These are phyloP conservation scores for Podabrus alpinus DNA, from an alignment of 2,888 invertebrate species.

Conservation along the genomic window DNA sequence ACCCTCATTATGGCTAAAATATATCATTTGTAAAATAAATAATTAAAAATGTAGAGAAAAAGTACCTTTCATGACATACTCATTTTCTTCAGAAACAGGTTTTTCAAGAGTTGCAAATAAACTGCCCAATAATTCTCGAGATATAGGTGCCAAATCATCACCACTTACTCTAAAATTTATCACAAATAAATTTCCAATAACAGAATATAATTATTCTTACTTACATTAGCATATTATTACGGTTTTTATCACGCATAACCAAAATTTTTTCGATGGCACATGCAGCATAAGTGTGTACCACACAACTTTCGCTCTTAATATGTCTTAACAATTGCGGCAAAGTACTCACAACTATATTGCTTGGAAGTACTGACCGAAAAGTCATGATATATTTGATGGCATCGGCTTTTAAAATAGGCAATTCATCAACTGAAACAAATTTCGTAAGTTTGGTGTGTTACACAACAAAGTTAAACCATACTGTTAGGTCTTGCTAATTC, in stretches of 20 bases:
- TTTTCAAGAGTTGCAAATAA: slow-evolving; percentile 76
- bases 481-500: slow-evolving; percentile 79
- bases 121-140: slow-evolving; percentile 71
- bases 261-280: slow-evolving; percentile 88
- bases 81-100: slow-evolving; percentile 86
- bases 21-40: slow-evolving; percentile 1
- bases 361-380: slow-evolving; percentile 87
- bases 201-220: slow-evolving; percentile 33
- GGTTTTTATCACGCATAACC: slow-evolving; percentile 66
- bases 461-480: slow-evolving; percentile 50
- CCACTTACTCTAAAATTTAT: slow-evolving; percentile 59
- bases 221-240: slow-evolving; percentile 61
- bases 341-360: slow-evolving; percentile 72
- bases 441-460: not conserved
- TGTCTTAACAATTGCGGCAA: slow-evolving; percentile 81
- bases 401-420: slow-evolving; percentile 94
- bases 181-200: not conserved
- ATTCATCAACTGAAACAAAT: slow-evolving; percentile 73
- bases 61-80: slow-evolving; percentile 93
- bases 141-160: slow-evolving; percentile 68
- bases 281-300: slow-evolving; percentile 95
- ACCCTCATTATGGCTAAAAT: slow-evolving; percentile 85
- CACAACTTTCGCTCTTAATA: slow-evolving; percentile 75
- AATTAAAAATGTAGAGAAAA: slow-evolving; percentile 10
- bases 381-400: slow-evolving; percentile 96